Evolutionary conservation across 1,140 invertebrate genomes (phyloP).

Genomic region (Drosophila serrata): DNA sequence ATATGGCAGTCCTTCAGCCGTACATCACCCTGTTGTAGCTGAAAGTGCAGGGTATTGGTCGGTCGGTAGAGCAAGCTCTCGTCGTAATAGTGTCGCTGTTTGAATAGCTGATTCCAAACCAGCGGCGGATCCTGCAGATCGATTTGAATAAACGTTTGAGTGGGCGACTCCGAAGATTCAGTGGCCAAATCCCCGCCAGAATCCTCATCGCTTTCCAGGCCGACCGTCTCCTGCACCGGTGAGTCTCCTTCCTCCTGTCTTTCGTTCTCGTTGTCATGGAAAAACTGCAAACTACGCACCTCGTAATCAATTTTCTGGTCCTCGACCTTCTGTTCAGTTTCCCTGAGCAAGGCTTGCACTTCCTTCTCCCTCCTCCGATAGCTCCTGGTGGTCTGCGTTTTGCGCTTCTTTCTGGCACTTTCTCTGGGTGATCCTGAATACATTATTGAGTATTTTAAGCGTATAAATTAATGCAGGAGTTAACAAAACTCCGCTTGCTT

Average conservation of each 20-base stretch:
- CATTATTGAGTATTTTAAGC: constrained; percentile 5
- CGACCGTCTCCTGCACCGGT: neutral
- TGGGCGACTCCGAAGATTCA: constrained; percentile 15
- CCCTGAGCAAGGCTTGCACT: constrained; percentile 56
- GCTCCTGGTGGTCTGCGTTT: constrained; percentile 62
- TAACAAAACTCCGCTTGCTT: neutral
- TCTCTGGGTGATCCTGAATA: constrained; percentile 7
- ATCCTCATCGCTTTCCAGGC: constrained; percentile 20
- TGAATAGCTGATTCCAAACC: constrained; percentile 26
- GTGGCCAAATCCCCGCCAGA: constrained; percentile 22
- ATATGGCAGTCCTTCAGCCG: constrained; percentile 25
- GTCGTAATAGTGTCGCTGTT: constrained; percentile 46
- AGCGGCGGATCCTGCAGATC: constrained; percentile 60
- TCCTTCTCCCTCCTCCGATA: constrained; percentile 68
- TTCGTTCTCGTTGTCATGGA: constrained; percentile 37
- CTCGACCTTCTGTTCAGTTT: neutral
- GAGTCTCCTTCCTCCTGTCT: neutral
- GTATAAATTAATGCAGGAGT: neutral
- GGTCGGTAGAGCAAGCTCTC: constrained; percentile 49
- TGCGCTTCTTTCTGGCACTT: constrained; percentile 46
- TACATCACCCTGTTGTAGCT: constrained; percentile 26
- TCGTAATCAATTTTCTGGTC: constrained; percentile 41
- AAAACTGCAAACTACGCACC: constrained; percentile 47
- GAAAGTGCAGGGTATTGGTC: constrained; percentile 28
- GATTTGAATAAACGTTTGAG: constrained; percentile 66